These are phyloP conservation scores for Limnodromus scolopaceus DNA, from an alignment of 2,797 vertebrate genomes.

Conservation along the genomic window DNA sequence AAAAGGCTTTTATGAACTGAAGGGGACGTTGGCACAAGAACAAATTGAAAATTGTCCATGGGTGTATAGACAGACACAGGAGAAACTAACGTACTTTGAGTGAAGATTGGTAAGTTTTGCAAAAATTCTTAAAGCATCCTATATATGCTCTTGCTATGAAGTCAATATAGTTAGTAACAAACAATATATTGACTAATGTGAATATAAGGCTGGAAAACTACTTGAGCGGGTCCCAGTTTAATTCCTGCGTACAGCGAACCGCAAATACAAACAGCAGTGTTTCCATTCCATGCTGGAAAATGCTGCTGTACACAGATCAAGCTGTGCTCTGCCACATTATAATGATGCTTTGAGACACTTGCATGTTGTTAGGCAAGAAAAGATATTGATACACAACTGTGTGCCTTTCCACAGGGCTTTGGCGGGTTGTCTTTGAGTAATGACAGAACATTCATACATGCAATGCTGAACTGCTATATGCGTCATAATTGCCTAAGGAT, in stretches of 20 bases:
- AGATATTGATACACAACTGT: not conserved
- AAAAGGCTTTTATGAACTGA: not conserved
- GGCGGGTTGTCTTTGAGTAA: not conserved
- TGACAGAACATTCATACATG: not conserved
- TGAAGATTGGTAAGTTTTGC: not conserved
- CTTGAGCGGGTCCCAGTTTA: not conserved
- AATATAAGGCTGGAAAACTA: not conserved
- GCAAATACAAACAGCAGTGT: not conserved
- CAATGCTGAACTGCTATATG: not conserved
- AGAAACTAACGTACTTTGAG: not conserved
- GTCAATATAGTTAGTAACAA: not conserved
- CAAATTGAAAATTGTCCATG: not conserved
- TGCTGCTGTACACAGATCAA: not conserved
- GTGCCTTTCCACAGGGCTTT: not conserved
- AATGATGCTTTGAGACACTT: not conserved
- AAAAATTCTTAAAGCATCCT: not conserved
- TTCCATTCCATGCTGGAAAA: not conserved
- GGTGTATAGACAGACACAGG: not conserved
- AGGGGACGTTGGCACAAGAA: not conserved
- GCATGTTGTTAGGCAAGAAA: not conserved
- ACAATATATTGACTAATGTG: not conserved
- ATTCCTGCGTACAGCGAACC: not conserved
- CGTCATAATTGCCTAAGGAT: not conserved
- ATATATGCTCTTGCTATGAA: not conserved
- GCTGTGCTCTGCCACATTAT: not conserved